Evolutionary conservation across 2,797 vertebrate species (phyloP), one percentile per base, ranked within the genome.

Genomic region (Sternarchorhynchus goeldii): DNA sequence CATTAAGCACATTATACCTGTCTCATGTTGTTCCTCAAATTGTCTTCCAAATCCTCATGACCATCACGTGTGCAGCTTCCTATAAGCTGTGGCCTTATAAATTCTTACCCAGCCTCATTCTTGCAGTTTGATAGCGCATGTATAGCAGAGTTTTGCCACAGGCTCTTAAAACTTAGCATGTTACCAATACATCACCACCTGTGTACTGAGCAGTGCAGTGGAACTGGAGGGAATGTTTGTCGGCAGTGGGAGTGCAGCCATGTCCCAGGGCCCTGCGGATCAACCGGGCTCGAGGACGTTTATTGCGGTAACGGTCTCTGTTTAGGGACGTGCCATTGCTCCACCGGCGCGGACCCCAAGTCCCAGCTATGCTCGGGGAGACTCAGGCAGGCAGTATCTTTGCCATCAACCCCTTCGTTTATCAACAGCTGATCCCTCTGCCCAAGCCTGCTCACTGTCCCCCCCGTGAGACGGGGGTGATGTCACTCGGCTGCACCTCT

Each of bases 41-140:
- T 25, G 25, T 25, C 25, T 25, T 25, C 25, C 25, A 25, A 25
- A 25, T 25, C 25, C 25, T 25, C 25, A 25, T 25, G 25, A 25
- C 25, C 34, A 36, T 36, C 20, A 50, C 29, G 68, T 70, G 20
- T 25, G 32, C 18, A 71, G n/a, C 41, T 18, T 70, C n/a, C 3
- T 36, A 25, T 66, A 74, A 56, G 63, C 68, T 4, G 21, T 21
- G 18, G 31, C 58, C 73, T 80, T 89, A 90, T 89, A 89, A 77
- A 72, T 57, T 73, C 82, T 45, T 66, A 56, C 25, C 69, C 84
- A 87, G 81, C 29, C 68, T 83, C 81, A 89, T 91, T 88, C 87
- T 88, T 83, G 75, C 17, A 41, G 34, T 71, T 65, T 71, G 63
- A 85, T 82, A 67, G 77, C 32, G 66, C 59, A 76, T 76, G 31